phyloP scores from a whole-genome alignment of 92 coral and sea anemone species.

The Nematostella vectensis region DNA sequence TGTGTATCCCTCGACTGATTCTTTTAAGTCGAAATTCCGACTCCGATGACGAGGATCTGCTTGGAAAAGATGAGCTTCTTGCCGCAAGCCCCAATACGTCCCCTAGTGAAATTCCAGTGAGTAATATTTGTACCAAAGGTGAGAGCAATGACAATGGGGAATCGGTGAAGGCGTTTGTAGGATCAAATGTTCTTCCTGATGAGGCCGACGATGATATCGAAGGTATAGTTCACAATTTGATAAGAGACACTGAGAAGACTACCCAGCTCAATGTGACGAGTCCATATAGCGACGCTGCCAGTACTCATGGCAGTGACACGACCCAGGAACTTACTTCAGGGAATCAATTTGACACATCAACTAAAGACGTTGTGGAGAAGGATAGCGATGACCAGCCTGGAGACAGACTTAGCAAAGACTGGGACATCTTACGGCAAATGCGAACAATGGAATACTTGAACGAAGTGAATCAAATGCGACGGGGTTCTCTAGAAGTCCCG shows the following conservation, averaged over 20 bases:
- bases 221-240: conserved; percentile 14
- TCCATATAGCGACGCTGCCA: neutral
- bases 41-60: conserved; percentile 7
- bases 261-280: neutral
- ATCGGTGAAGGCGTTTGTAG: neutral
- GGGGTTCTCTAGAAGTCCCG: neutral
- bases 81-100: neutral
- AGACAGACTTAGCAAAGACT: neutral
- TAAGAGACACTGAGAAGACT: neutral
- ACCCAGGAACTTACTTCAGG: neutral
- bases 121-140: neutral
- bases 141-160: neutral
- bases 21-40: conserved; percentile 14
- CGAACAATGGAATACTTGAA: conserved; percentile 8
- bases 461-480: neutral
- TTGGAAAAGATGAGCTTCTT: neutral
- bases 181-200: conserved; percentile 1
- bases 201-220: conserved; percentile 43
- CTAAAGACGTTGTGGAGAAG: neutral
- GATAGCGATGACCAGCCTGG: neutral
- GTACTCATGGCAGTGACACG: neutral
- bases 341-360: neutral
- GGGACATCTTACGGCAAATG: conserved; percentile 1
- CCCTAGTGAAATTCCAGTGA: neutral
- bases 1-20: conserved; percentile 53